phyloP scores from a whole-genome alignment of 2,797 vertebrate species.

The Myoxocephalus aenaeus region DNA sequence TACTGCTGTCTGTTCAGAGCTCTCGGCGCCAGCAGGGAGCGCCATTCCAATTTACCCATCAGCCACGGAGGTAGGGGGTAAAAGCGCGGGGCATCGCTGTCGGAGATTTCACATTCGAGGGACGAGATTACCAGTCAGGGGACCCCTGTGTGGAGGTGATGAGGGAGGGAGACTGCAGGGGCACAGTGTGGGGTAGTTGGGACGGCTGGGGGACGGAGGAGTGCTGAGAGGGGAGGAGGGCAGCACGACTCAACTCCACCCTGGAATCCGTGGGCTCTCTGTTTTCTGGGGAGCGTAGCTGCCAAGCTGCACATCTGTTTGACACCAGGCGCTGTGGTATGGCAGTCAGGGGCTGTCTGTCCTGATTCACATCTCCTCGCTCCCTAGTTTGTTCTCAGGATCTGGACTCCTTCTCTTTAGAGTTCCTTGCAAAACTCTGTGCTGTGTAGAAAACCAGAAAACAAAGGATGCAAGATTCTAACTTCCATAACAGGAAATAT shows the following conservation, averaged over 20 bases:
- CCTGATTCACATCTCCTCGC: constrained; percentile 70
- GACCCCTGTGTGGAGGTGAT: constrained; percentile 81
- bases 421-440: constrained; percentile 31
- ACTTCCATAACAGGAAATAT: background rate
- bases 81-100: constrained; percentile 77
- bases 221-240: constrained; percentile 48
- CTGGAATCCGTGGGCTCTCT: constrained; percentile 72
- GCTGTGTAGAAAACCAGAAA: constrained; percentile 13
- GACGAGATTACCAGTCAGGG: constrained; percentile 84
- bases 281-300: constrained; percentile 75
- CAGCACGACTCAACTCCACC: constrained; percentile 65
- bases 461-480: background rate
- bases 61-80: constrained; percentile 79
- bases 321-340: constrained; percentile 80
- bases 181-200: constrained; percentile 69
- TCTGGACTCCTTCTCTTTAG: constrained; percentile 47
- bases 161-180: constrained; percentile 78
- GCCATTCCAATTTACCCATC: constrained; percentile 85
- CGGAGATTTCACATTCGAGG: constrained; percentile 83
- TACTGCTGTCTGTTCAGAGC: constrained; percentile 78
- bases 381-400: constrained; percentile 56
- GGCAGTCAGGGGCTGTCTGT: constrained; percentile 78
- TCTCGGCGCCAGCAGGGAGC: constrained; percentile 83
- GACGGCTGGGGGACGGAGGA: constrained; percentile 58
- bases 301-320: constrained; percentile 84